These are phyloP conservation scores for Chaetura pelagica DNA, from an alignment of 2,113 vertebrate genomes.

Conservation along the genomic window DNA sequence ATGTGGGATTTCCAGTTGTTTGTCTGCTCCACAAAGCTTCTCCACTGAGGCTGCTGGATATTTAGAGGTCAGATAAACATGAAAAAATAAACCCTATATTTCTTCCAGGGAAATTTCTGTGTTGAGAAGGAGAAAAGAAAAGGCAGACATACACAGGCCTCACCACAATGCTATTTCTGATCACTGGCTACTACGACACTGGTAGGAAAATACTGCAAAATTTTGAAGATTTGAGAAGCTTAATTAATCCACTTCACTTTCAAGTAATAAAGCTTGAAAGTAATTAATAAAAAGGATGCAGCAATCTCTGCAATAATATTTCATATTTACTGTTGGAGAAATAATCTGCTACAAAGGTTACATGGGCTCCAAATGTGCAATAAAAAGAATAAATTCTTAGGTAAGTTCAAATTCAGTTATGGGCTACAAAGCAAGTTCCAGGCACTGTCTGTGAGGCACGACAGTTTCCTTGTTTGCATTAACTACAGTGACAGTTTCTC, in stretches of 20 bases:
- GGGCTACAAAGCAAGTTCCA: background rate
- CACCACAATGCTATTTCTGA: background rate
- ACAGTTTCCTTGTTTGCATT: background rate
- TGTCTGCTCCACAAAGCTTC: background rate
- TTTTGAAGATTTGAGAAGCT: background rate
- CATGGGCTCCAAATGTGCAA: slow-evolving; percentile 36
- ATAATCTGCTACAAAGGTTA: slow-evolving; percentile 51
- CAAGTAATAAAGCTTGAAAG: slow-evolving; percentile 30
- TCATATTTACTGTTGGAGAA: slow-evolving; percentile 57
- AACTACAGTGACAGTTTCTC: slow-evolving; percentile 38
- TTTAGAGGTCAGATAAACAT: background rate
- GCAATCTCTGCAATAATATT: slow-evolving; percentile 23
- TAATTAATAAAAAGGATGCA: slow-evolving; percentile 18
- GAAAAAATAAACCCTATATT: background rate
- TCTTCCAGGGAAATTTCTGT: background rate
- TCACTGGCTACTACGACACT: background rate
- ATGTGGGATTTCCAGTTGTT: background rate
- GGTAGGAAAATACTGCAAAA: slow-evolving; percentile 27
- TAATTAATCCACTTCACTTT: slow-evolving; percentile 21
- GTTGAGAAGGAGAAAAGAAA: background rate
- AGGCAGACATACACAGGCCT: fast-evolving
- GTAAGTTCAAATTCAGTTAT: slow-evolving; percentile 47
- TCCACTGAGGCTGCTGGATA: background rate
- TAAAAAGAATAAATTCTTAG: slow-evolving; percentile 58
- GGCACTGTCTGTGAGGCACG: background rate